Evolutionary conservation across 2,113 vertebrate genomes (phyloP).

Genomic region (Petrocephalus zakoni): DNA sequence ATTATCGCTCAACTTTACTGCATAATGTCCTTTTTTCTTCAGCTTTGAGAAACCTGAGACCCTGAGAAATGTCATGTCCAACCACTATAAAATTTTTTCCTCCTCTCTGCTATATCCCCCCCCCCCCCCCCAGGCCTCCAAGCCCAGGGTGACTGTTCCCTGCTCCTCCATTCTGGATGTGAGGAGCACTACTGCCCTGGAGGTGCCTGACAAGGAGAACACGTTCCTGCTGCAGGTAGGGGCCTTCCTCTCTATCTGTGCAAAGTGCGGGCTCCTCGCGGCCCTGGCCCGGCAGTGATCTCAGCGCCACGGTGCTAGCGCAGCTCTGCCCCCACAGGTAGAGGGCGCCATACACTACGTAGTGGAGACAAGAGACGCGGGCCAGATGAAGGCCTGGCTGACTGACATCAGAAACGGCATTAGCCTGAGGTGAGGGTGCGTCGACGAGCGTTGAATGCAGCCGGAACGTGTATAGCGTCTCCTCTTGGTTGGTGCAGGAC

Average conservation of each 20-base stretch:
- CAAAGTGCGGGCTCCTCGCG: not conserved
- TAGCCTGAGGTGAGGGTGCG: constrained; percentile 67
- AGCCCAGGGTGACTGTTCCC: constrained; percentile 73
- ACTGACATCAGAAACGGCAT: constrained; percentile 81
- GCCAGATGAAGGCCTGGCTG: constrained; percentile 85
- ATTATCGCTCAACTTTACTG: not conserved
- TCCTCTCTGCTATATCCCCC: not conserved
- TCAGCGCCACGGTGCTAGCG: not conserved
- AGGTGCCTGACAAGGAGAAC: constrained; percentile 88
- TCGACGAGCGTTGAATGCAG: not conserved
- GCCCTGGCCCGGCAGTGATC: not conserved
- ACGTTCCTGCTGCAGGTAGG: constrained; percentile 81
- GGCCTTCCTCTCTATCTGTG: not conserved
- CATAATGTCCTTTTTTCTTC: not conserved
- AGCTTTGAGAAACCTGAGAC: no score
- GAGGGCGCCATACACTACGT: constrained; percentile 75
- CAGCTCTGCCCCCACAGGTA: constrained; percentile 50
- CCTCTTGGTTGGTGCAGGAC: not conserved
- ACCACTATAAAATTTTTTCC: not conserved
- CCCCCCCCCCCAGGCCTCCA: constrained; percentile 61
- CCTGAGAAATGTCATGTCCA: not conserved
- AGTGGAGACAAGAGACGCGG: constrained; percentile 76
- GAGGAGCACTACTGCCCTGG: constrained; percentile 78
- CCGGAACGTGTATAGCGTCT: not conserved
- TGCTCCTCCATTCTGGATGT: constrained; percentile 76